Evolutionary conservation across 2,888 invertebrate species (phyloP), one percentile per base, ranked within the genome.

Genomic region (Zonitis immaculata): DNA sequence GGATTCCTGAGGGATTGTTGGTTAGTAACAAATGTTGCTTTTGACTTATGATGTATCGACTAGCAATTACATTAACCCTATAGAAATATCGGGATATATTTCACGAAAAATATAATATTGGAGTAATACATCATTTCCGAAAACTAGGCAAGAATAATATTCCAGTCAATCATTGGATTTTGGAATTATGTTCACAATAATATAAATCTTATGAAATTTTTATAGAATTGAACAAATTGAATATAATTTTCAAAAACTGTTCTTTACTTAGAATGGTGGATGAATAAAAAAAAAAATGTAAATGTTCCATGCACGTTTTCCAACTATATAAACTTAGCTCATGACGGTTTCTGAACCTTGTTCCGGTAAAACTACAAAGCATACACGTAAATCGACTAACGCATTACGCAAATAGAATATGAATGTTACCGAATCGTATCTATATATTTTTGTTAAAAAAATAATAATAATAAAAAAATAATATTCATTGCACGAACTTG

Each of bases 401-500:
- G 54, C 51, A 54, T 57, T 57, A 57, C 57, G 57, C 54, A 57
- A 57, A 57, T 57, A 54, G 57, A 54, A 57, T 57, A 54, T 51
- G 57, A 57, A 57, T 52, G 44, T 51, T 47, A 32, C 43, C 50
- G 46, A 54, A 54, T 49, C 46, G 49, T 18, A 39, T 54, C 54
- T 47, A n/a, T n/a, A n/a, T n/a, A n/a, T n/a, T n/a, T n/a, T 39
- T 50, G 43, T 32, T 14, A 32, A 27, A 27, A 11, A 27, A 27
- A 4, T 3, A 27, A 32, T 4, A 9, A 32, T 44, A 14, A 49
- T 9, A 18, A 16, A 47, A 46, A 47, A 54, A 26, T 20, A 53
- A 49, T 45, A 53, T 53, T 53, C 53, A 32, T 12, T 27, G 53
- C 53, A 53, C 53, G 53, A 32, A 53, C 9, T 16, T 14, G 14